Percentiles rank a stretch among this genome's conserved stretches.
Evolutionary conservation across 2,113 vertebrate species (phyloP).

Genomic region (Callionymus lyra): DNA sequence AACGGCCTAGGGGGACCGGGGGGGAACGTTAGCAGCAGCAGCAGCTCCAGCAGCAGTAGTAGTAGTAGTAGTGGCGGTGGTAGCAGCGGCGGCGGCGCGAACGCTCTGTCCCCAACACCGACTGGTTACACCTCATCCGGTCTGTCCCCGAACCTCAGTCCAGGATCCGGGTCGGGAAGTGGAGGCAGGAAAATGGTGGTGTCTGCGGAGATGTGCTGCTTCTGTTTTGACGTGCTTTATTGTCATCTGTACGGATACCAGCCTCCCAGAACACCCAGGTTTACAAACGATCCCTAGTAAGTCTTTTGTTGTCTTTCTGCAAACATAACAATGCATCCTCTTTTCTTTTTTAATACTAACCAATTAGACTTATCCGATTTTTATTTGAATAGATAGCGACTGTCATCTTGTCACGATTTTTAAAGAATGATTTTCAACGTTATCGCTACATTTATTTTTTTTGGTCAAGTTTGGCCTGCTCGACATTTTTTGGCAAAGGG

Average conservation of each 20-base stretch:
- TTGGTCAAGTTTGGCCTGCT: no score
- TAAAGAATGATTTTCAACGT: no score
- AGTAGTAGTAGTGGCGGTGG: constrained; percentile 22
- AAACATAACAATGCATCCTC: no score
- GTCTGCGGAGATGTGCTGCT: constrained; percentile 97
- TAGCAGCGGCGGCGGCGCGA: constrained; percentile 41
- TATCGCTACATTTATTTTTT: no score
- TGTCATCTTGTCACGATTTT: no score
- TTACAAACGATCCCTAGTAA: constrained; percentile 98
- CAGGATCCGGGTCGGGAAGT: constrained; percentile 70
- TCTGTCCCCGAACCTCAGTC: constrained; percentile 72
- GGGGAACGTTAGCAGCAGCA: constrained; percentile 70
- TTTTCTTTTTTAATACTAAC: no score
- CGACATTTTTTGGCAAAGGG: no score
- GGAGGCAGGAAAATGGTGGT: constrained; percentile 93
- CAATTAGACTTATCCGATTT: no score
- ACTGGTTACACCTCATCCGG: constrained; percentile 71
- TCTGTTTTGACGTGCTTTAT: constrained; percentile 98
- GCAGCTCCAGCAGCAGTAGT: constrained; percentile 62
- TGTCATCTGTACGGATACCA: constrained; percentile 97
- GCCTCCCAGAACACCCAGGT: constrained; percentile 92
- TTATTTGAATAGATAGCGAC: no score
- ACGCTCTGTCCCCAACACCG: constrained; percentile 66
- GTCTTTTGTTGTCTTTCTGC: constrained; percentile 60
- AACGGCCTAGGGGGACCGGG: constrained; percentile 78